Evolutionary conservation across 2,113 vertebrate species (phyloP).

Genomic region (Pituophis catenifer): DNA sequence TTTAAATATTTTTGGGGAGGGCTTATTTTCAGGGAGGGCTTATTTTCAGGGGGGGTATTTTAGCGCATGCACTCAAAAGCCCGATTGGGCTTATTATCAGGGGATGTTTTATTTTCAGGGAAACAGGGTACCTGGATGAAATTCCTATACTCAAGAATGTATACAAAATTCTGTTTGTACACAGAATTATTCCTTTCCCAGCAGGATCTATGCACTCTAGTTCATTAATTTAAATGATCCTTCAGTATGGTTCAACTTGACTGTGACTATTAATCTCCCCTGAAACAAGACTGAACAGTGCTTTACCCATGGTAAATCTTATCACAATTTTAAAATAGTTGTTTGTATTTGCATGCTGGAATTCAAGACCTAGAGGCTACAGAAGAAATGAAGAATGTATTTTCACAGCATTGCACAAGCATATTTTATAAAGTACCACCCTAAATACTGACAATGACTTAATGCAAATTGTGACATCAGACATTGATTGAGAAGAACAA

Average conservation of each 20-base stretch:
- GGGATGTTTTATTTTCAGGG: too few relatives aligned
- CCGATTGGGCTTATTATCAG: too few relatives aligned
- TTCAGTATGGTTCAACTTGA: background rate
- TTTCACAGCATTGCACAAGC: background rate
- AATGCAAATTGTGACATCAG: background rate
- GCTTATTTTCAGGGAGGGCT: too few relatives aligned
- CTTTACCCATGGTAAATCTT: background rate
- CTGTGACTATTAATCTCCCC: background rate
- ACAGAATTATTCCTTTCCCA: background rate
- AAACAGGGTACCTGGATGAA: background rate
- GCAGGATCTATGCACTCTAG: background rate
- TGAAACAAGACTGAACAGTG: background rate
- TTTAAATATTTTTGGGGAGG: too few relatives aligned
- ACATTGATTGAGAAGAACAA: constrained; percentile 19
- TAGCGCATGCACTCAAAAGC: too few relatives aligned
- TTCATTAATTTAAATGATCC: background rate
- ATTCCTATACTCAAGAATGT: background rate
- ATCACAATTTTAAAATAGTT: background rate
- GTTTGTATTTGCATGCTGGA: constrained; percentile 20
- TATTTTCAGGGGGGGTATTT: too few relatives aligned
- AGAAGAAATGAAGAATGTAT: background rate
- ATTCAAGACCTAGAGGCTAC: background rate
- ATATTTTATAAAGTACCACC: background rate
- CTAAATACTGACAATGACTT: constrained; percentile 31
- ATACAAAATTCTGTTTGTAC: background rate